These are phyloP conservation scores for Hesperia comma DNA, from an alignment of 2,888 invertebrate genomes.

Conservation along the genomic window DNA sequence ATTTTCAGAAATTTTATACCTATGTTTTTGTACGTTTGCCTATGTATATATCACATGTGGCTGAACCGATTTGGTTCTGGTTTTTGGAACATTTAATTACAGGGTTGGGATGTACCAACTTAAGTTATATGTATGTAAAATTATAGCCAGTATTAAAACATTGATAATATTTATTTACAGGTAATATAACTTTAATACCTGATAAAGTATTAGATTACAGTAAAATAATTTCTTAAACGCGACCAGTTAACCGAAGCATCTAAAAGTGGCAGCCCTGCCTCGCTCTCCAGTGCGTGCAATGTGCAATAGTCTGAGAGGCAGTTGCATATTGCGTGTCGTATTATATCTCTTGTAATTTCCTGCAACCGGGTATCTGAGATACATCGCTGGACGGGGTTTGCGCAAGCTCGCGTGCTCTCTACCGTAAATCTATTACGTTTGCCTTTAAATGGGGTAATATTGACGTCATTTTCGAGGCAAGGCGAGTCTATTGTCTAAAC, in stretches of 20 bases:
- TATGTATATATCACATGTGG: no score
- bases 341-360: conserved; percentile 36
- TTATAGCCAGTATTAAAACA: no score
- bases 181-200: no score
- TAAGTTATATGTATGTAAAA: no score
- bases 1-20: no score
- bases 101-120: no score
- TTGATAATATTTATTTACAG: no score
- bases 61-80: no score
- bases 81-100: no score
- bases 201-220: no score
- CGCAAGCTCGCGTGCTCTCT: conserved; percentile 37
- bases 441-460: conserved; percentile 29
- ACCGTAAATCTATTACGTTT: conserved; percentile 35
- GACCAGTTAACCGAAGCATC: background rate
- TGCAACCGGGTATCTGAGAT: conserved; percentile 34
- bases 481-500: background rate
- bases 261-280: background rate
- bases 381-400: conserved; percentile 31
- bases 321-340: conserved; percentile 34
- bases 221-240: background rate
- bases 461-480: conserved; percentile 27
- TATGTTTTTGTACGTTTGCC: no score
- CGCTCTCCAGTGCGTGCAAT: conserved; percentile 20
- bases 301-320: conserved; percentile 29